Conservation (phyloP, 2,888 invertebrate genomes). For the Yponomeuta plumbellus region DNA sequence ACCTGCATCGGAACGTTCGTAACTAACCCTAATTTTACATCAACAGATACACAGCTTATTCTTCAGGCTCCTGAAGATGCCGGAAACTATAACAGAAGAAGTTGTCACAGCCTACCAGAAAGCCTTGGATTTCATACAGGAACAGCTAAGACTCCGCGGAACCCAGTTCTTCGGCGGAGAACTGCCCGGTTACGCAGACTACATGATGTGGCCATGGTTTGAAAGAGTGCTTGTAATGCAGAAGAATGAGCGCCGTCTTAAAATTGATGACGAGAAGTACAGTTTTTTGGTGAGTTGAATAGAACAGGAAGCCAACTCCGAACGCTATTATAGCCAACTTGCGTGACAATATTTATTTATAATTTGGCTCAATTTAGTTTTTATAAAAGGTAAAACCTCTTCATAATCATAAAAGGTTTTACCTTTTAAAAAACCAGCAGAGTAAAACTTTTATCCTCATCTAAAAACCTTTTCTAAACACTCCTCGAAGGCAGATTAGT, state of each 20-base stretch:
- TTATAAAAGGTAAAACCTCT: too few relatives aligned
- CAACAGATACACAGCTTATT: constrained; percentile 44
- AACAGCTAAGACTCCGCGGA: constrained; percentile 76
- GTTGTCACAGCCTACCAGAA: constrained; percentile 36
- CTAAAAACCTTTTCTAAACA: too few relatives aligned
- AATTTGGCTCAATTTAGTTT: too few relatives aligned
- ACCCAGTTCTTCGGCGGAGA: constrained; percentile 79
- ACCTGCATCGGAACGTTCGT: neutral
- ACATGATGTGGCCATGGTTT: constrained; percentile 93
- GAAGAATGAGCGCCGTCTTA: constrained; percentile 61
- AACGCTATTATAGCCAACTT: too few relatives aligned
- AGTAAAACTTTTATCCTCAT: too few relatives aligned
- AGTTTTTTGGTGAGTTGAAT: constrained; percentile 48
- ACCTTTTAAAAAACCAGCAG: too few relatives aligned
- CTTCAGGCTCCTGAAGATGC: constrained; percentile 38
- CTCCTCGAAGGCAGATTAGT: too few relatives aligned
- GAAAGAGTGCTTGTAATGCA: constrained; percentile 76
- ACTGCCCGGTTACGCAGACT: constrained; percentile 85
- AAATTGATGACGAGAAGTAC: constrained; percentile 74
- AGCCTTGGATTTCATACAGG: constrained; percentile 78
- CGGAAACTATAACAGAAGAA: constrained; percentile 43
- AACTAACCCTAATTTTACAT: neutral
- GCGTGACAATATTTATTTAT: too few relatives aligned
- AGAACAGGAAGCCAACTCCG: neutral
- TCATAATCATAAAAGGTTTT: too few relatives aligned